phyloP scores from a whole-genome alignment of 2,797 vertebrate genomes.

The Anniella stebbinsi region DNA sequence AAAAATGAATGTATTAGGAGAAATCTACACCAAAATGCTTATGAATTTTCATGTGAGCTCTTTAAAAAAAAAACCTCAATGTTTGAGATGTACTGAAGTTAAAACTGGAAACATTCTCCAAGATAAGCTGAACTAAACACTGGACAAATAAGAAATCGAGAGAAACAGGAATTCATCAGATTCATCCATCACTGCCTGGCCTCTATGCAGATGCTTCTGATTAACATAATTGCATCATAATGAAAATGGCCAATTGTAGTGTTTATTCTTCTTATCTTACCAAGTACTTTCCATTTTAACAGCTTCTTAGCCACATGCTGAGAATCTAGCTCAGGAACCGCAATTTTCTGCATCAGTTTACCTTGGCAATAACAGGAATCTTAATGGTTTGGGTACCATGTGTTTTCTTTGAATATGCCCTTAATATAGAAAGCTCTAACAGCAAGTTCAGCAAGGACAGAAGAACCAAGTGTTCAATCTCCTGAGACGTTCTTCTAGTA shows the following conservation, averaged over 20 bases:
- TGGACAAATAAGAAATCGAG: too few relatives aligned
- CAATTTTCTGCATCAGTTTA: conserved; percentile 41
- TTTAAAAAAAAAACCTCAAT: too few relatives aligned
- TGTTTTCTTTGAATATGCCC: neutral
- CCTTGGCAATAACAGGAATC: conserved; percentile 53
- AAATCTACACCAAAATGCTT: too few relatives aligned
- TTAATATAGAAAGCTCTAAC: neutral
- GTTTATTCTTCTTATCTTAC: conserved; percentile 41
- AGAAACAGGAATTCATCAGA: too few relatives aligned
- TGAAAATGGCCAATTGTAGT: conserved; percentile 25
- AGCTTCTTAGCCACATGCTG: neutral
- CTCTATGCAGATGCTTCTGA: too few relatives aligned
- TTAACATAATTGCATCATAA: too few relatives aligned
- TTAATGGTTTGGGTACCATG: neutral
- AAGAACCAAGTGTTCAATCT: neutral
- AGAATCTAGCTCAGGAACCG: conserved; percentile 37
- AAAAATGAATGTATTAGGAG: too few relatives aligned
- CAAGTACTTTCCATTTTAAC: conserved; percentile 32
- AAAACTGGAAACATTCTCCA: too few relatives aligned
- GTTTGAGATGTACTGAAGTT: too few relatives aligned
- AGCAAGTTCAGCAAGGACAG: neutral
- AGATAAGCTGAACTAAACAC: too few relatives aligned
- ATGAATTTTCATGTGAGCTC: too few relatives aligned
- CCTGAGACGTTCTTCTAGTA: neutral
- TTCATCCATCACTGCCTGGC: too few relatives aligned